Evolutionary conservation across 1,140 invertebrate genomes (phyloP).

Genomic region (Phymorhynchus buccinoides): DNA sequence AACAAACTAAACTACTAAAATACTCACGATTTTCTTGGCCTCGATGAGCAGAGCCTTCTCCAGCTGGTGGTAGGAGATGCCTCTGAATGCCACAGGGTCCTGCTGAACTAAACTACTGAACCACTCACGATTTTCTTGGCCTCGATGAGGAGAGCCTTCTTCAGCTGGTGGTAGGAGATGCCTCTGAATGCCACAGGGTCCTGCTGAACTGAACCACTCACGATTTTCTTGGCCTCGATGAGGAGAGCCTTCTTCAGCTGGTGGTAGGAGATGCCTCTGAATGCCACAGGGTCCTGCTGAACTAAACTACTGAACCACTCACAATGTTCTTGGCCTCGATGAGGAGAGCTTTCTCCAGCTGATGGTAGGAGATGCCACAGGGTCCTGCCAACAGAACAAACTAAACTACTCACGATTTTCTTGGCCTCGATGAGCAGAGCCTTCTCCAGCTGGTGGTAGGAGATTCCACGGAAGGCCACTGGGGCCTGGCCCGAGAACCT

Average conservation of each 20-base stretch:
- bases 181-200: conserved; percentile 73
- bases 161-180: conserved; percentile 72
- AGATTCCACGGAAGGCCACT: conserved; percentile 74
- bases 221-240: conserved; percentile 64
- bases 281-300: conserved; percentile 71
- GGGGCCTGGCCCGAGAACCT: conserved; percentile 67
- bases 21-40: conserved; percentile 60
- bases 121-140: conserved; percentile 60
- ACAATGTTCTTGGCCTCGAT: too few relatives aligned
- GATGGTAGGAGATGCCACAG: too few relatives aligned
- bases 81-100: conserved; percentile 73
- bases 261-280: conserved; percentile 73
- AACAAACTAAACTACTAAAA: too few relatives aligned
- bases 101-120: too few relatives aligned
- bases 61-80: conserved; percentile 73
- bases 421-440: conserved; percentile 68
- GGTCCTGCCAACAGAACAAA: too few relatives aligned
- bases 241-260: conserved; percentile 71
- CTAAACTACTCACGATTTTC: conserved; percentile 48
- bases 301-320: too few relatives aligned
- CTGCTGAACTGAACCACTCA: conserved; percentile 51
- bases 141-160: conserved; percentile 68
- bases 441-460: conserved; percentile 71
- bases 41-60: conserved; percentile 69
- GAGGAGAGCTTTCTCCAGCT: too few relatives aligned